Conservation (phyloP, 1,140 invertebrate genomes). For the Leucophenga varia region DNA sequence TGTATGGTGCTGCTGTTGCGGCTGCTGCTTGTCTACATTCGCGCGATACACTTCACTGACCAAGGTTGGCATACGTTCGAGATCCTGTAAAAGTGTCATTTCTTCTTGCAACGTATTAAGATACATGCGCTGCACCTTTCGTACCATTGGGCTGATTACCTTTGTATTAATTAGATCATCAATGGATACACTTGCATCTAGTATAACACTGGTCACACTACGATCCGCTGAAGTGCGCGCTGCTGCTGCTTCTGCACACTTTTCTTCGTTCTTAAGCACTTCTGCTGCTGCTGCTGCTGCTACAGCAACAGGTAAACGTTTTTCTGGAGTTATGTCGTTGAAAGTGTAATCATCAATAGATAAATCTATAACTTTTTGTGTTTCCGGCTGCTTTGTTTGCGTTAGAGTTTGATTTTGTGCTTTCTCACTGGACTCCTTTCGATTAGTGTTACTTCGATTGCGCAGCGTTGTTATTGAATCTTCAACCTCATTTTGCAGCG, state of each 20-base stretch:
- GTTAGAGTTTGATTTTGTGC: background rate
- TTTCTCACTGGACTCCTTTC: background rate
- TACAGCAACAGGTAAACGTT: too few species aligned
- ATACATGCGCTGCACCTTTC: slow-evolving; percentile 30
- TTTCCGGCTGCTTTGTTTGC: background rate
- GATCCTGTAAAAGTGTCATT: slow-evolving; percentile 27
- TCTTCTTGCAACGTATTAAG: slow-evolving; percentile 26
- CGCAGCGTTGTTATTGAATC: slow-evolving; percentile 8
- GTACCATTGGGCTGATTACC: slow-evolving; percentile 29
- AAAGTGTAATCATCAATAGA: slow-evolving; percentile 23
- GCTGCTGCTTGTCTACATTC: too few species aligned
- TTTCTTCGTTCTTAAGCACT: too few species aligned
- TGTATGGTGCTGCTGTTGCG: too few species aligned
- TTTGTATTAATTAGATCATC: slow-evolving; percentile 24
- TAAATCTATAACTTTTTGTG: too few species aligned
- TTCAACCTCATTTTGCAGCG: slow-evolving; percentile 24
- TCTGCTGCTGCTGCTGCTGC: background rate
- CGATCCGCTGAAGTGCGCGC: background rate
- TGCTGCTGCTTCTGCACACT: slow-evolving; percentile 3
- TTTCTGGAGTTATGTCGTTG: too few species aligned
- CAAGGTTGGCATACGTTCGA: slow-evolving; percentile 23
- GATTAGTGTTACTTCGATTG: background rate
- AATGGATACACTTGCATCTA: too few species aligned
- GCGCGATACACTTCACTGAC: slow-evolving; percentile 25
- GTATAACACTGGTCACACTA: slow-evolving; percentile 8